A percentile compares a stretch with the other conserved stretches of the same genome.
phyloP scores from a whole-genome alignment of 2,797 vertebrate species.

The Bryconaethiops microstoma region DNA sequence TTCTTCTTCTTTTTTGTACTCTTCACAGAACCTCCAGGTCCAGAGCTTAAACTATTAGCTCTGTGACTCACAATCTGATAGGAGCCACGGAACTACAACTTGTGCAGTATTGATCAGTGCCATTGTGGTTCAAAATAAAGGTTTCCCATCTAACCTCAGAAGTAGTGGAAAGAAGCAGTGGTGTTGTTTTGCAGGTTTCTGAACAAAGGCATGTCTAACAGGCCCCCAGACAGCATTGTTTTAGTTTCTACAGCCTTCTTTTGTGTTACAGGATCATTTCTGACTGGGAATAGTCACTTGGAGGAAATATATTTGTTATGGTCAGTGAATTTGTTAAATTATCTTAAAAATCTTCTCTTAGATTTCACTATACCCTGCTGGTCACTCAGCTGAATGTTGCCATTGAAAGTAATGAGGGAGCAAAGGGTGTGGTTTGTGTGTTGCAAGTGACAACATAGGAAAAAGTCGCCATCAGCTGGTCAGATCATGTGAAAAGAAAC shows the following conservation, averaged over 20 bases:
- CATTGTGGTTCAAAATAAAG: background rate
- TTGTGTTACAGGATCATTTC: too few relatives aligned
- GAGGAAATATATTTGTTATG: too few relatives aligned
- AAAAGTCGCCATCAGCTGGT: conserved; percentile 22
- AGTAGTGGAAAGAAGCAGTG: background rate
- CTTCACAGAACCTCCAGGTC: background rate
- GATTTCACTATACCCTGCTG: background rate
- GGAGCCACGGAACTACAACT: background rate
- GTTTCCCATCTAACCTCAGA: background rate
- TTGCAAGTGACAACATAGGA: background rate
- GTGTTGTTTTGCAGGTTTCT: too few relatives aligned
- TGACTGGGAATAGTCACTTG: too few relatives aligned
- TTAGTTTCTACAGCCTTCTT: too few relatives aligned
- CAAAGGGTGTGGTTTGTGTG: conserved; percentile 3
- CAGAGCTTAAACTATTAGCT: background rate
- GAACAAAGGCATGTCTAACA: too few relatives aligned
- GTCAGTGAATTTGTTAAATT: too few relatives aligned
- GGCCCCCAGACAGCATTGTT: too few relatives aligned
- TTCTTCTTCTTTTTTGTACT: background rate
- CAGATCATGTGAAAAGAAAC: background rate
- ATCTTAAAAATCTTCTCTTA: too few relatives aligned
- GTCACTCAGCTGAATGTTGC: background rate
- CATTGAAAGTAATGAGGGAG: background rate
- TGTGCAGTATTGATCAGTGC: background rate
- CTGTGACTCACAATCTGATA: background rate